Evolutionary conservation across 2,797 vertebrate species (phyloP).

Genomic region (Lacerta bilineata): DNA sequence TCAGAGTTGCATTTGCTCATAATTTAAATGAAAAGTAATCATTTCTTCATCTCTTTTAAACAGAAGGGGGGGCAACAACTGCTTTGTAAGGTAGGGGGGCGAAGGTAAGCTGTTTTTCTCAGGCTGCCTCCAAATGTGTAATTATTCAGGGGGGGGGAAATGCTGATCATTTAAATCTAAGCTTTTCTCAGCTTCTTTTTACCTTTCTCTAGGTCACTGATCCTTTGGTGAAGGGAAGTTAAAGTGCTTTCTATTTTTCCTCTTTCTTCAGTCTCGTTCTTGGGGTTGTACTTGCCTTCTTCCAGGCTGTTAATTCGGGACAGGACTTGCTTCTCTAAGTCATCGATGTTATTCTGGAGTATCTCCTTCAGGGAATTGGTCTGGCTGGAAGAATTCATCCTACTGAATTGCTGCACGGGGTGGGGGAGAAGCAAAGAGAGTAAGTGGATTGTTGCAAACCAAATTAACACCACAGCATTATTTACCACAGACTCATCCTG

Average conservation of each 20-base stretch:
- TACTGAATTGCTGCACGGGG: slow-evolving; percentile 90
- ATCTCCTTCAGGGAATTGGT: slow-evolving; percentile 93
- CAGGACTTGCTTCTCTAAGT: slow-evolving; percentile 96
- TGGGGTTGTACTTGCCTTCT: slow-evolving; percentile 86
- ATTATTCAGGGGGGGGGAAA: not conserved
- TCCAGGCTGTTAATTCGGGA: slow-evolving; percentile 94
- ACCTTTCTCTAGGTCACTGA: slow-evolving; percentile 98
- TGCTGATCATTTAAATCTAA: not conserved
- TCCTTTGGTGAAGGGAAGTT: slow-evolving; percentile 94
- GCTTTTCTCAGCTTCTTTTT: slow-evolving; percentile 39
- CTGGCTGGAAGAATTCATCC: slow-evolving; percentile 90
- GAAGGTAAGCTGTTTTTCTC: not conserved
- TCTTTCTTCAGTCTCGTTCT: slow-evolving; percentile 92
- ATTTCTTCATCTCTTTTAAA: not conserved
- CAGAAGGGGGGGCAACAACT: not conserved
- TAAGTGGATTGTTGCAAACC: slow-evolving; percentile 51
- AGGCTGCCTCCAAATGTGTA: not conserved
- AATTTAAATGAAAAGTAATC: not conserved
- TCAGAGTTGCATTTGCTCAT: not conserved
- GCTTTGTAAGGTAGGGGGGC: not conserved
- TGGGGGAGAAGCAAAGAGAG: slow-evolving; percentile 57
- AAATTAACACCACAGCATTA: slow-evolving; percentile 15
- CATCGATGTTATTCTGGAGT: slow-evolving; percentile 96
- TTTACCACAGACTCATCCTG: not conserved
- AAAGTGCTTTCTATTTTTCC: slow-evolving; percentile 93